These are phyloP conservation scores for Cantharis lateralis DNA, from an alignment of 2,888 invertebrate genomes.

Conservation along the genomic window DNA sequence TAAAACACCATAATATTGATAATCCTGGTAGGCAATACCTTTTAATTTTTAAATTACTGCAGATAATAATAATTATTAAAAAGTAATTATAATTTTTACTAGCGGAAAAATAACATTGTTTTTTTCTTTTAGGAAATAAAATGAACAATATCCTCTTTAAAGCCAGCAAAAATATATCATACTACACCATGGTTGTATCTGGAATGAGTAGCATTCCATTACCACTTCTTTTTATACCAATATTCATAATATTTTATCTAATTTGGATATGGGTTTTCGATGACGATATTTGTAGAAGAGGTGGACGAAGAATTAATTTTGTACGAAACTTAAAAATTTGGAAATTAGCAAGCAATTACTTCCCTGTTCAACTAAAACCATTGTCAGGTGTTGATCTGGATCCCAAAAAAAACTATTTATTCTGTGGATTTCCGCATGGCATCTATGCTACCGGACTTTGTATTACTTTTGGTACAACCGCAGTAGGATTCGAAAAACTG, in stretches of 20 bases:
- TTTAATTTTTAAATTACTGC: neutral
- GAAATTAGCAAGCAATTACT: slow-evolving; percentile 78
- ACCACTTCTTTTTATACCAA: neutral
- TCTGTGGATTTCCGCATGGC: slow-evolving; percentile 92
- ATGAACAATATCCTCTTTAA: neutral
- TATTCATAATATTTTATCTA: slow-evolving; percentile 60
- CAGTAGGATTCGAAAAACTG: slow-evolving; percentile 55
- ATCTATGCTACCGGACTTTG: slow-evolving; percentile 77
- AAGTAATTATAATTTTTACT: neutral
- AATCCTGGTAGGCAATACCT: neutral
- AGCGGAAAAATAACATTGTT: neutral
- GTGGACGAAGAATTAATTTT: slow-evolving; percentile 55
- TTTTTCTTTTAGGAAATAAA: neutral
- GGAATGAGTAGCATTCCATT: neutral
- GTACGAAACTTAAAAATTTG: slow-evolving; percentile 71
- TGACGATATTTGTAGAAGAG: slow-evolving; percentile 62
- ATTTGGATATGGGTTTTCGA: slow-evolving; percentile 67
- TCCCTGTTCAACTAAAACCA: slow-evolving; percentile 82
- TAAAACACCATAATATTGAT: neutral
- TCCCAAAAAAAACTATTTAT: slow-evolving; percentile 79
- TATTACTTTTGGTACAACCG: slow-evolving; percentile 76
- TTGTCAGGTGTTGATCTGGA: slow-evolving; percentile 83
- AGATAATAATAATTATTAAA: neutral
- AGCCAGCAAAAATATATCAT: neutral
- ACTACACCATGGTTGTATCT: neutral